phyloP scores from a whole-genome alignment of 53 echinoderm and acorn worm species.

The Zoroaster sp. region DNA sequence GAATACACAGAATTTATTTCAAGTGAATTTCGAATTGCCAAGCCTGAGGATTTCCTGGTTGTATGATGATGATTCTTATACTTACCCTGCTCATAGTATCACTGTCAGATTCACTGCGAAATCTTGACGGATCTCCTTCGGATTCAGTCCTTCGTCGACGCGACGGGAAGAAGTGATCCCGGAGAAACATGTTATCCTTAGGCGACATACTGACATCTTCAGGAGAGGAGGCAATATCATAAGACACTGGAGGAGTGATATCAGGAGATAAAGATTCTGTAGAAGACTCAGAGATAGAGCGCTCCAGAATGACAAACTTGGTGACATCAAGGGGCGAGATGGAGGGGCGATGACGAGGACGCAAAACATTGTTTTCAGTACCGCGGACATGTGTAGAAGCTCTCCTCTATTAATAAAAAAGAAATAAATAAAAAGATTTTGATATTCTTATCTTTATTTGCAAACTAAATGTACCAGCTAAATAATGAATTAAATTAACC shows the following conservation, averaged over 20 bases:
- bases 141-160: conserved; percentile 2
- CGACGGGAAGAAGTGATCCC: conserved; percentile 33
- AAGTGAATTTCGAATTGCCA: too few relatives aligned
- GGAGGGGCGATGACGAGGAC: conserved; percentile 78
- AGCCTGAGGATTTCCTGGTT: too few relatives aligned
- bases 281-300: conserved; percentile 74
- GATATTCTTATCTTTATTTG: too few relatives aligned
- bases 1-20: too few relatives aligned
- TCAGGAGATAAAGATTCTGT: conserved; percentile 51
- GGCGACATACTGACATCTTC: conserved; percentile 87
- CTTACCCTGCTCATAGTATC: conserved; percentile 68
- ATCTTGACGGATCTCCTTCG: neutral
- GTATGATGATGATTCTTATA: too few relatives aligned
- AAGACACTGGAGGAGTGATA: conserved; percentile 15
- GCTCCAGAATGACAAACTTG: conserved; percentile 81
- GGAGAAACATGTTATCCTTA: neutral
- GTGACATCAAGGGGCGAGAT: conserved; percentile 93
- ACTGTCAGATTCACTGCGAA: conserved; percentile 59
- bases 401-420: conserved; percentile 62
- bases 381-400: conserved; percentile 80
- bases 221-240: conserved; percentile 70
- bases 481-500: too few relatives aligned
- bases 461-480: too few relatives aligned
- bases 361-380: conserved; percentile 65
- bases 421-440: neutral